Percentiles rank a stretch among this genome's conserved stretches.
Conservation (phyloP, 2,888 invertebrate species). For the Hirtodrosophila cameraria region DNA sequence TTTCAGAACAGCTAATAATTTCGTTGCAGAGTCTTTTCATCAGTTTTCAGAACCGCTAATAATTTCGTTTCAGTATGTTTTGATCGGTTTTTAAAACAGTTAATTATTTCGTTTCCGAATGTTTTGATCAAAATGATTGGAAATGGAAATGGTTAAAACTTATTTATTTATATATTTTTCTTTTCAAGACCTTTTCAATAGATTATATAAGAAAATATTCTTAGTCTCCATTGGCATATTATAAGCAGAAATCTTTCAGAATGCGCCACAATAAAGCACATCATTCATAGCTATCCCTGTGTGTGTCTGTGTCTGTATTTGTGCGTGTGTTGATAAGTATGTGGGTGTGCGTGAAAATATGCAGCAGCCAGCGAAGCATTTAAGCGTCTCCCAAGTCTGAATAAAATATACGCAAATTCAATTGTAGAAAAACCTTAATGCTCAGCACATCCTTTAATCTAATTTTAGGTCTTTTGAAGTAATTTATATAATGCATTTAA, state of each 20-base stretch:
- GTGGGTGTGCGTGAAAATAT: conserved; percentile 68
- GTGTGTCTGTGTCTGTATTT: conserved; percentile 13
- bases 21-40: too few relatives aligned
- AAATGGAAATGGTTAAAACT: too few relatives aligned
- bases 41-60: too few relatives aligned
- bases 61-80: too few relatives aligned
- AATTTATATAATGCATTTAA: conserved; percentile 41
- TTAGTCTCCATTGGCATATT: neutral
- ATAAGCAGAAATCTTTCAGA: neutral
- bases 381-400: conserved; percentile 3
- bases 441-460: conserved; percentile 18
- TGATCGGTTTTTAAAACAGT: too few relatives aligned
- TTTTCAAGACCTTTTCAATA: too few relatives aligned
- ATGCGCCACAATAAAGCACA: conserved; percentile 22
- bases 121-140: too few relatives aligned
- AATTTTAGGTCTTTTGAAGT: conserved; percentile 38
- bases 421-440: conserved; percentile 37
- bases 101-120: too few relatives aligned
- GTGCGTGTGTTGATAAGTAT: conserved; percentile 11
- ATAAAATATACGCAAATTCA: conserved; percentile 42
- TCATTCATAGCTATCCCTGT: conserved; percentile 45
- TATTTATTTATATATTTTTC: too few relatives aligned
- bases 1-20: too few relatives aligned
- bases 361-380: conserved; percentile 37
- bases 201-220: too few relatives aligned